A percentile compares a stretch with the other conserved stretches of the same genome.
phyloP scores from a whole-genome alignment of 2,113 vertebrate genomes.

The Lates calcarifer region DNA sequence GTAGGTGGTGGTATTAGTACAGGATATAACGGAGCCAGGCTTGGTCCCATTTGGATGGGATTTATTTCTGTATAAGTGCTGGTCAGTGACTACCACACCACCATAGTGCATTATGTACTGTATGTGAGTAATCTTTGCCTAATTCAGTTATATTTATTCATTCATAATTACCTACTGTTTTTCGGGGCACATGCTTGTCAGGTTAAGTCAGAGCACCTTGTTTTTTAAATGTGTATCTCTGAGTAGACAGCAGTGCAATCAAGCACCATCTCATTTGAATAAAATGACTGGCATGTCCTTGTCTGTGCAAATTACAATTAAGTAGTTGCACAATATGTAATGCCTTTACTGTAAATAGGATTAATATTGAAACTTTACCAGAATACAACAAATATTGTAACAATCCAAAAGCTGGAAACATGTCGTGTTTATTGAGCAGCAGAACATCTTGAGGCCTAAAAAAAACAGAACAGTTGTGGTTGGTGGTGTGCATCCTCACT shows the following conservation, averaged over 20 bases:
- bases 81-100: background rate
- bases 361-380: background rate
- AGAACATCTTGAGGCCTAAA: too few relatives aligned
- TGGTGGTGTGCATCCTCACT: background rate
- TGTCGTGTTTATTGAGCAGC: background rate
- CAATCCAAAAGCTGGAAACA: background rate
- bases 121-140: background rate
- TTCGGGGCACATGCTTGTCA: background rate
- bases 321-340: background rate
- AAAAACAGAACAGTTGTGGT: background rate
- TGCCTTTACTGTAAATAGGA: background rate
- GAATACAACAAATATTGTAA: background rate
- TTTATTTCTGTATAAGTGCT: conserved; percentile 6
- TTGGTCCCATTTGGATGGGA: background rate
- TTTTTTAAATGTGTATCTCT: background rate
- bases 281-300: background rate
- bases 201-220: background rate
- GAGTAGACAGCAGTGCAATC: too few relatives aligned
- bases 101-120: background rate
- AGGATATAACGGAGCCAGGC: background rate
- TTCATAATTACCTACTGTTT: background rate
- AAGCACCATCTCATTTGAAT: too few relatives aligned
- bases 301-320: background rate
- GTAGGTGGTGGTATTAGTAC: conserved; percentile 3
- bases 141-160: background rate